Percentiles rank a stretch among this genome's conserved stretches.
Conservation (phyloP, 1,140 invertebrate genomes). For the Drosophila micromelanica region DNA sequence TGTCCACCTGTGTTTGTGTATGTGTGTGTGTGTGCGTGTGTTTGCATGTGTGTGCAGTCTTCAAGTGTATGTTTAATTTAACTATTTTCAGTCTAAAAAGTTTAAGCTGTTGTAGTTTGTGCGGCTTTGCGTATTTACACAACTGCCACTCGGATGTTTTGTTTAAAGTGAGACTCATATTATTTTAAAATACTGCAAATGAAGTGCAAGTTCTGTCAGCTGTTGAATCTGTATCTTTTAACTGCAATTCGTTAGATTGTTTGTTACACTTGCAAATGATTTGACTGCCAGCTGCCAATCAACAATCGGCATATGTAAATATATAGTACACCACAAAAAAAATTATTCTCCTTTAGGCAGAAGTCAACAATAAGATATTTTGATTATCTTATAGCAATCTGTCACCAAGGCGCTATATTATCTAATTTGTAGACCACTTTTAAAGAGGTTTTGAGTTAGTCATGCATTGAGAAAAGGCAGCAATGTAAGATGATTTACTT, state of each 20-base stretch:
- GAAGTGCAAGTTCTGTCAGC: conserved; percentile 15
- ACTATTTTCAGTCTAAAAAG: conserved; percentile 29
- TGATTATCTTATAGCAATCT: too few species aligned
- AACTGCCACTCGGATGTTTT: conserved; percentile 55
- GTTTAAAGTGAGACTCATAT: conserved; percentile 52
- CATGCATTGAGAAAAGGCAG: neutral
- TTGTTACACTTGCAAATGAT: conserved; percentile 8
- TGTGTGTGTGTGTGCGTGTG: conserved; percentile 3
- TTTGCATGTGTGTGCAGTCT: neutral
- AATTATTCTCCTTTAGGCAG: too few species aligned
- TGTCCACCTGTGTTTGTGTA: conserved; percentile 10
- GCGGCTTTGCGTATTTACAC: conserved; percentile 48
- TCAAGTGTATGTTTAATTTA: conserved; percentile 30
- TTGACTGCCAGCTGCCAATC: neutral
- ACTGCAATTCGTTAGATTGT: neutral
- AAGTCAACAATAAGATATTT: too few species aligned
- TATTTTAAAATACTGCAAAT: neutral
- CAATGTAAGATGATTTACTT: neutral
- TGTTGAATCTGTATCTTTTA: conserved; percentile 28
- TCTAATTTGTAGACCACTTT: too few species aligned
- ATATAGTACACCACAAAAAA: too few species aligned
- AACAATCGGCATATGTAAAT: neutral
- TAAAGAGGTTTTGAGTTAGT: neutral
- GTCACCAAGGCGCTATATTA: too few species aligned
- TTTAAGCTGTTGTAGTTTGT: conserved; percentile 40